phyloP scores from a whole-genome alignment of 2,888 invertebrate species.

The Rotaria macrura region DNA sequence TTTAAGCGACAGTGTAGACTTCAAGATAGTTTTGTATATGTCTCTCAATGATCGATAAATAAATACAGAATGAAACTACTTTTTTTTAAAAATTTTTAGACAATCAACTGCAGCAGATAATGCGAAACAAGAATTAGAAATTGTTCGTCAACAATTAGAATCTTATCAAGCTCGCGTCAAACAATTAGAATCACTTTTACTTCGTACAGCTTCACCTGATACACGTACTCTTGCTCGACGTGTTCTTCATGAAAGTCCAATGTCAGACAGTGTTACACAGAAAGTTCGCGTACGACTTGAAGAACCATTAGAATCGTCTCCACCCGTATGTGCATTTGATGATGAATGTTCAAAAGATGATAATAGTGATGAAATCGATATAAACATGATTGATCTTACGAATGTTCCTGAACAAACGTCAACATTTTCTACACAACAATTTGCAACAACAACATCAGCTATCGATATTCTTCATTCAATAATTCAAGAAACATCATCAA shows the following conservation, averaged over 20 bases:
- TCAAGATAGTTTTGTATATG: too few species aligned
- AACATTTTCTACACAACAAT: background rate
- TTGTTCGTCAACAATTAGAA: background rate
- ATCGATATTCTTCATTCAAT: conserved; percentile 5
- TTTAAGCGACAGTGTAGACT: too few species aligned
- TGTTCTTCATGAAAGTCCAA: background rate
- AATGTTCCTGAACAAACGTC: background rate
- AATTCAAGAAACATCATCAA: background rate
- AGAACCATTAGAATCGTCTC: background rate
- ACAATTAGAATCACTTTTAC: background rate
- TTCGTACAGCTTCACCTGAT: background rate
- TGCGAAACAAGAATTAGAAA: background rate
- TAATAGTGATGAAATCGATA: background rate
- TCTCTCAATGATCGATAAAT: too few species aligned
- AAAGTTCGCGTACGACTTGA: background rate
- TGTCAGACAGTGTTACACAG: background rate
- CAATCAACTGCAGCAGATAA: background rate
- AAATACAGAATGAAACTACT: too few species aligned
- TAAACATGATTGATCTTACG: background rate
- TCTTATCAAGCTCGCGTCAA: background rate
- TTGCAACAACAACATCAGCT: background rate
- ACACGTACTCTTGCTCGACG: background rate
- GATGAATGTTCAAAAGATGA: background rate
- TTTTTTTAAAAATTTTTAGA: background rate
- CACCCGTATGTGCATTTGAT: background rate